Percentiles rank a stretch among this genome's conserved stretches.
Evolutionary conservation across 2,888 invertebrate genomes (phyloP).

Genomic region (Volucella bombylans): DNA sequence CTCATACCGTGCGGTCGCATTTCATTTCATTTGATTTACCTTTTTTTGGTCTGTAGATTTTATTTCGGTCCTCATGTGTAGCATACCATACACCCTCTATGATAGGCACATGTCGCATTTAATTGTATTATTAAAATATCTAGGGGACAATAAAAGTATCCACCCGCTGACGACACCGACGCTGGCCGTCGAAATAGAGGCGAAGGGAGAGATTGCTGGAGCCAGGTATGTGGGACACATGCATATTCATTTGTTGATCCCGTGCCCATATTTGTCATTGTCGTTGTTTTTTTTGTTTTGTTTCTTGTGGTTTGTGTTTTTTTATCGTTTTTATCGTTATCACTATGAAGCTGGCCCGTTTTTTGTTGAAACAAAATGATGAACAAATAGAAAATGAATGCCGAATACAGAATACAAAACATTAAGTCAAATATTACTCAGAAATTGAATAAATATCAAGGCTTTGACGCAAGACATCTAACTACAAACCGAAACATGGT

Average conservation of each 20-base stretch:
- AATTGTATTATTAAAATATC: slow-evolving; percentile 72
- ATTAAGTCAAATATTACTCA: slow-evolving; percentile 70
- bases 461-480: slow-evolving; percentile 42
- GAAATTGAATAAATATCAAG: slow-evolving; percentile 22
- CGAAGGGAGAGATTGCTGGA: slow-evolving; percentile 43
- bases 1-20: neutral
- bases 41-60: slow-evolving; percentile 2
- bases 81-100: slow-evolving; percentile 48
- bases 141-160: slow-evolving; percentile 73
- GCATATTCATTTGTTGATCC: slow-evolving; percentile 72
- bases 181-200: neutral
- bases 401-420: slow-evolving; percentile 49
- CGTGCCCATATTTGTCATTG: slow-evolving; percentile 68
- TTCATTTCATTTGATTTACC: neutral
- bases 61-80: slow-evolving; percentile 57
- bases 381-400: slow-evolving; percentile 44
- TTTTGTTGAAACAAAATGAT: slow-evolving; percentile 57
- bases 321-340: slow-evolving; percentile 64
- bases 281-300: slow-evolving; percentile 22
- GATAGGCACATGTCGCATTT: slow-evolving; percentile 74
- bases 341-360: slow-evolving; percentile 62
- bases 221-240: slow-evolving; percentile 68
- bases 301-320: slow-evolving; percentile 5
- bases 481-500: neutral
- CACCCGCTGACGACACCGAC: slow-evolving; percentile 10